A percentile compares a stretch with the other conserved stretches of the same genome.
phyloP scores from a whole-genome alignment of 2,888 invertebrate genomes.

The Dascillus cervinus region DNA sequence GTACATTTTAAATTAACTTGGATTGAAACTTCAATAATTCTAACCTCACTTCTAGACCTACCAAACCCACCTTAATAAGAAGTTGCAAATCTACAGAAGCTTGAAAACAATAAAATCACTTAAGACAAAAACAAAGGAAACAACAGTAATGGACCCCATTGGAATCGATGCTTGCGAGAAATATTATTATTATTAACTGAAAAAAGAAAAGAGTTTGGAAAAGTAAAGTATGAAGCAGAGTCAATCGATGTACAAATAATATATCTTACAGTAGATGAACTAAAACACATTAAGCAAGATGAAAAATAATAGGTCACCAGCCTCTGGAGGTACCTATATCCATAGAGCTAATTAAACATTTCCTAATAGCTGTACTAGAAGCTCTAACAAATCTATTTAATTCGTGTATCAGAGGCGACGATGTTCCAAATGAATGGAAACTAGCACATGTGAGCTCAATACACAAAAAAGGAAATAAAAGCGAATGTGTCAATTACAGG shows the following conservation, averaged over 20 bases:
- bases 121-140: conserved; percentile 1
- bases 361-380: conserved; percentile 1
- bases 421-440: conserved; percentile 2
- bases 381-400: conserved; percentile 1
- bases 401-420: conserved; percentile 1
- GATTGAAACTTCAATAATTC: too few species aligned
- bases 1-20: too few species aligned
- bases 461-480: conserved; percentile 1
- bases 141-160: conserved; percentile 4
- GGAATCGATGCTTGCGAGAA: too few species aligned
- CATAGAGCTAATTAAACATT: conserved; percentile 3
- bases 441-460: conserved; percentile 1
- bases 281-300: not conserved
- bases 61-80: too few species aligned
- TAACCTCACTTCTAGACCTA: too few species aligned
- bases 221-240: too few species aligned
- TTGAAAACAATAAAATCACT: conserved; percentile 5
- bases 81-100: too few species aligned
- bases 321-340: conserved; percentile 2
- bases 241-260: too few species aligned
- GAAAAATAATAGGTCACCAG: conserved; percentile 2
- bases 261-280: not conserved
- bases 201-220: too few species aligned
- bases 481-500: too few species aligned
- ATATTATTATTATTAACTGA: too few species aligned